A percentile compares a stretch with the other conserved stretches of the same genome.
phyloP scores from a whole-genome alignment of 53 echinoderm and acorn worm species.

The Paelopatides confundens region DNA sequence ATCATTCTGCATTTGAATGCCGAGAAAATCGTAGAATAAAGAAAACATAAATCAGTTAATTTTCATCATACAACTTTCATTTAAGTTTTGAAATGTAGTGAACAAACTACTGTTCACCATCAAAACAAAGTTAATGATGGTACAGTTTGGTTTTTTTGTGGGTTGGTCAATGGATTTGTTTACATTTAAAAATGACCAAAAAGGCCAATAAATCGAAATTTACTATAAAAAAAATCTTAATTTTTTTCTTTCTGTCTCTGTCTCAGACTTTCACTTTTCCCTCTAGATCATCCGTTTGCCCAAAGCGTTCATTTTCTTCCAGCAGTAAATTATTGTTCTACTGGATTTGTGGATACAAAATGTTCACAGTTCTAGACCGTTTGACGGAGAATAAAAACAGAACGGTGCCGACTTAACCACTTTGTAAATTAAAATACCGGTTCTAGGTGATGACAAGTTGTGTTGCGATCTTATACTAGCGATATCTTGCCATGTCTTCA shows the following conservation, averaged over 20 bases:
- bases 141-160: no score
- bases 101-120: no score
- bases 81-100: no score
- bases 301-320: conserved; percentile 21
- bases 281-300: conserved; percentile 8
- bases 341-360: not conserved
- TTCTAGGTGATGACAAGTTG: conserved; percentile 22
- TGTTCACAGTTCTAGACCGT: conserved; percentile 12
- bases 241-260: not conserved
- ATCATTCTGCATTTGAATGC: no score
- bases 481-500: not conserved
- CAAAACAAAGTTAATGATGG: no score
- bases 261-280: not conserved
- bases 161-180: no score
- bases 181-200: no score
- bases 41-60: no score
- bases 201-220: no score
- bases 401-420: conserved; percentile 36
- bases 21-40: no score
- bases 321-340: conserved; percentile 33
- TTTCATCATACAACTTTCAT: no score
- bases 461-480: not conserved
- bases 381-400: conserved; percentile 32
- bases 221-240: not conserved
- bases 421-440: conserved; percentile 42